phyloP scores from a whole-genome alignment of 2,888 invertebrate genomes.

The Phengaris alcon region DNA sequence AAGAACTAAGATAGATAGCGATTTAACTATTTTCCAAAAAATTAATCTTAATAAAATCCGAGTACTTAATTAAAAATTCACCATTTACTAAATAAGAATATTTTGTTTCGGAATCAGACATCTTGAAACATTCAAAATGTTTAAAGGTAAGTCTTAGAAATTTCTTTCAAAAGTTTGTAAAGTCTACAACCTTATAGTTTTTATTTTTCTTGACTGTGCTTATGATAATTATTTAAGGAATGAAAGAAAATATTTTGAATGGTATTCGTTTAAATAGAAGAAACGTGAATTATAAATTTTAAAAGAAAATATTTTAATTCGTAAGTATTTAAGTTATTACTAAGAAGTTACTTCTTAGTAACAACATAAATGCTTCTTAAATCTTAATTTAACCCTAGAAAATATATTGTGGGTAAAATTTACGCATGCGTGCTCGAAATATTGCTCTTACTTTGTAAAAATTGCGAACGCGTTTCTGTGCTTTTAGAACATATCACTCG shows the following conservation, averaged over 20 bases:
- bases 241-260: neutral
- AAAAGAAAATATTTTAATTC: no score
- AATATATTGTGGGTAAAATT: no score
- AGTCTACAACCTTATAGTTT: neutral
- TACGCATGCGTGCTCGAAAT: no score
- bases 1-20: neutral
- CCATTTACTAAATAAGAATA: neutral
- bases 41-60: neutral
- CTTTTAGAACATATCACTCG: no score
- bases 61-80: neutral
- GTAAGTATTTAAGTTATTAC: no score
- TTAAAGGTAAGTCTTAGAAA: neutral
- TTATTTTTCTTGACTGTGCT: neutral
- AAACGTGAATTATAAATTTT: no score
- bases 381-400: no score
- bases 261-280: neutral
- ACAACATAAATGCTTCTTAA: no score
- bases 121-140: slow-evolving; percentile 1
- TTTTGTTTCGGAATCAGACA: neutral
- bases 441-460: no score
- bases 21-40: neutral
- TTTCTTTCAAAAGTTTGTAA: neutral
- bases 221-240: neutral
- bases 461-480: no score
- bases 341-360: no score